These are phyloP conservation scores for Aphelenchoides bicaudatus DNA, from an alignment of 2,888 invertebrate species.

Conservation along the genomic window DNA sequence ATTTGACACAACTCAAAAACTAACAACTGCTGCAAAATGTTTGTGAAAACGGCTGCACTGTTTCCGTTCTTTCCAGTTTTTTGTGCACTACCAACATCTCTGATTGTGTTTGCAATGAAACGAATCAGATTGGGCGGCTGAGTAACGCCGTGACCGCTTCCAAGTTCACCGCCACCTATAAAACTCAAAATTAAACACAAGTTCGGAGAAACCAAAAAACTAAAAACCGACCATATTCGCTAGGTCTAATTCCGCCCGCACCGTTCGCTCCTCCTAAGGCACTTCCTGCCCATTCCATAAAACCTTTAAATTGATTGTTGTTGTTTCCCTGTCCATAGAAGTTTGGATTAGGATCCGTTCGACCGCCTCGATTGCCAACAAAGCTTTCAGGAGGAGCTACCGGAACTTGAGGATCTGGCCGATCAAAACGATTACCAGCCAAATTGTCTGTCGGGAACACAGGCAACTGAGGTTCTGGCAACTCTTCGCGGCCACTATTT, in stretches of 20 bases:
- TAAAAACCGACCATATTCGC: no score
- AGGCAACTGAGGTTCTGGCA: constrained; percentile 2
- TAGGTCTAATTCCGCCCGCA: constrained; percentile 22
- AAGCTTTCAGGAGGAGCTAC: constrained; percentile 6
- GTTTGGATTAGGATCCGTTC: no score
- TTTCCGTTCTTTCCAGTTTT: constrained; percentile 23
- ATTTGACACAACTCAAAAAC: constrained; percentile 29
- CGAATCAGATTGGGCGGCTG: constrained; percentile 33
- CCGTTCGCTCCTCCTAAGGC: constrained; percentile 23
- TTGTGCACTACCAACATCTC: constrained; percentile 24
- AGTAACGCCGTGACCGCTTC: constrained; percentile 22
- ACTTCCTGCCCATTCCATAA: constrained; percentile 12
- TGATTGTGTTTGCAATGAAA: constrained; percentile 33
- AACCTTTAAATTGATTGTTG: constrained; percentile 15
- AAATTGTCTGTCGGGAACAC: not conserved
- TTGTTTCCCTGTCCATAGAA: no score
- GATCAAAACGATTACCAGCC: not conserved
- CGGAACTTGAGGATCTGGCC: not conserved
- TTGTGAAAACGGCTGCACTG: constrained; percentile 31
- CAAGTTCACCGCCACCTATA: constrained; percentile 26
- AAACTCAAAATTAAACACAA: not conserved
- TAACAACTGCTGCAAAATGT: constrained; percentile 32
- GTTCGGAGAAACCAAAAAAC: no score
- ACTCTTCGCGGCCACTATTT: no score
- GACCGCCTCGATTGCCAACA: constrained; percentile 21